Conservation (phyloP, 1,140 invertebrate species). For the Akabosia matsudoensis region DNA sequence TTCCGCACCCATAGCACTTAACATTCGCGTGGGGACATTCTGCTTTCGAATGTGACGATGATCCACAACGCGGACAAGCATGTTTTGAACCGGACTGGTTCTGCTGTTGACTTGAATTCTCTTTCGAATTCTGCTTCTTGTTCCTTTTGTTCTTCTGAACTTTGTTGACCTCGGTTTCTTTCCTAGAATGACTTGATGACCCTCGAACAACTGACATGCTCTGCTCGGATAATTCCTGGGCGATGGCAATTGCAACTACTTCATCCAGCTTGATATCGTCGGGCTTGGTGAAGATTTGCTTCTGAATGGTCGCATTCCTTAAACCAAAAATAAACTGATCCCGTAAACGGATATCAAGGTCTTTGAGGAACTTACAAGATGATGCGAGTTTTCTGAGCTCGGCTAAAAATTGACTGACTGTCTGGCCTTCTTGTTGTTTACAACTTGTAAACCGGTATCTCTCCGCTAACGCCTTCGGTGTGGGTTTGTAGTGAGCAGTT, state of each 20-base stretch:
- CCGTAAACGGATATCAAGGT: neutral
- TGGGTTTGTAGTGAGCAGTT: neutral
- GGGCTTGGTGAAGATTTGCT: neutral
- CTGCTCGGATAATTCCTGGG: neutral
- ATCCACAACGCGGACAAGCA: neutral
- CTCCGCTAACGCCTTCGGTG: neutral
- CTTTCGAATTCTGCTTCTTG: neutral
- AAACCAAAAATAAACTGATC: conserved; percentile 11
- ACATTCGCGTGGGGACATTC: neutral
- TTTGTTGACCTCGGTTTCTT: neutral
- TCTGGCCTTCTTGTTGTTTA: neutral
- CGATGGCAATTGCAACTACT: neutral
- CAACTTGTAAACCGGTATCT: neutral
- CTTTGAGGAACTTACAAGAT: neutral
- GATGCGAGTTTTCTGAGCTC: neutral
- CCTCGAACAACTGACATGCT: neutral
- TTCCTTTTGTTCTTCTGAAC: neutral
- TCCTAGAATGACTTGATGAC: neutral
- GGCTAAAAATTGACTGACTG: neutral
- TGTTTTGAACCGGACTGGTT: neutral
- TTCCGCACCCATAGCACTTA: neutral
- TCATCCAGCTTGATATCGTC: neutral
- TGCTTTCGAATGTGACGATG: neutral
- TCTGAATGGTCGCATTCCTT: neutral
- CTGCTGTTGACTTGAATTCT: neutral